Evolutionary conservation across 2,888 invertebrate genomes (phyloP).

Genomic region (Anoncus sp.): DNA sequence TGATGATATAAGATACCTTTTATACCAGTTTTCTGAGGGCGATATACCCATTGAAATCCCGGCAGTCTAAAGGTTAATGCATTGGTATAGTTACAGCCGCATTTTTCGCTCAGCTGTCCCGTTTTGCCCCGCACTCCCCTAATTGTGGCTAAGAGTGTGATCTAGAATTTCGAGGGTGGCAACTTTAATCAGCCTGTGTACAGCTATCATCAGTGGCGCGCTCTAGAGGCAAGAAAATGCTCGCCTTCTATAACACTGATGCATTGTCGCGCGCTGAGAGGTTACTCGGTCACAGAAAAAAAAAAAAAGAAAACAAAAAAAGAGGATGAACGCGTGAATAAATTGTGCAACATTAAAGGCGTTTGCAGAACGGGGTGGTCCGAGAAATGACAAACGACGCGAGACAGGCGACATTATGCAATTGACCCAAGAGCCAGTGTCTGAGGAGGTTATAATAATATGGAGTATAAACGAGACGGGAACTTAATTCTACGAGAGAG

Average conservation of each 20-base stretch:
- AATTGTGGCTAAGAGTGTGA: not conserved
- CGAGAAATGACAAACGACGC: constrained; percentile 29
- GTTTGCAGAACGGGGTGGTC: constrained; percentile 46
- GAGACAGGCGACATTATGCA: constrained; percentile 35
- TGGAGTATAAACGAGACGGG: too few species aligned
- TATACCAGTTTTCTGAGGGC: too few species aligned
- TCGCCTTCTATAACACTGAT: not conserved
- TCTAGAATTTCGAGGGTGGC: constrained; percentile 28
- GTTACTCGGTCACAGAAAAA: constrained; percentile 4
- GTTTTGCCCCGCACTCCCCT: too few species aligned
- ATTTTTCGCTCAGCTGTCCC: too few species aligned
- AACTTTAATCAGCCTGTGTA: not conserved
- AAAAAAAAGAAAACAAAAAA: not conserved
- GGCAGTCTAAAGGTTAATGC: too few species aligned
- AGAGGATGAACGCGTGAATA: not conserved
- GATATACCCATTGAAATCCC: too few species aligned
- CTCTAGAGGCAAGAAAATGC: not conserved
- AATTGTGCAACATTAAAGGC: constrained; percentile 15
- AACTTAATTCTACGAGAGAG: constrained; percentile 22
- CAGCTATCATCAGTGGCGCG: constrained; percentile 8
- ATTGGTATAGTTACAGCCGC: too few species aligned
- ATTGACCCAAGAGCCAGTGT: constrained; percentile 50
- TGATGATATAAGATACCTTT: too few species aligned
- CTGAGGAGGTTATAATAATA: constrained; percentile 14
- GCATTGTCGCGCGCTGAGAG: too few species aligned